Evolutionary conservation across 2,113 vertebrate species (phyloP).

Genomic region (Nibea albiflora): DNA sequence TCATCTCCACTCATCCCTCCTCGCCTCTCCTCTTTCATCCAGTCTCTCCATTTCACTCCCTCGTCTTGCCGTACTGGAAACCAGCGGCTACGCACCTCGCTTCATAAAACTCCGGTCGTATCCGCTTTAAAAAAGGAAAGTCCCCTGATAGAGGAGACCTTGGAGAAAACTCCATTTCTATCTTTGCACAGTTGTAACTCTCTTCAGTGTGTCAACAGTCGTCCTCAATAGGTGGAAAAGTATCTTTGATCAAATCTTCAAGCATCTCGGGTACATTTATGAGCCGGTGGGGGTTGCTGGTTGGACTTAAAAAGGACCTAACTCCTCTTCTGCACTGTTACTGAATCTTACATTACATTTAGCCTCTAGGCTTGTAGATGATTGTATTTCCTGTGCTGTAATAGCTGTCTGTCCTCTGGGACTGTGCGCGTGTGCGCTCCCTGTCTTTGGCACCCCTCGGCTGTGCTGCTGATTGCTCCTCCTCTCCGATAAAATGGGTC

Average conservation of each 20-base stretch:
- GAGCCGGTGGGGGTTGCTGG: constrained; percentile 29
- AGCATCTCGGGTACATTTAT: constrained; percentile 43
- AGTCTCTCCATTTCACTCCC: constrained; percentile 35
- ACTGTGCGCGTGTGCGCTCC: constrained; percentile 38
- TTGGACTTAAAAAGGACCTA: constrained; percentile 64
- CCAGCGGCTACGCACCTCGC: constrained; percentile 22
- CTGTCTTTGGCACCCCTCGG: constrained; percentile 69
- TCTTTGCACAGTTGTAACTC: constrained; percentile 30
- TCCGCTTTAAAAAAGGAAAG: constrained; percentile 1
- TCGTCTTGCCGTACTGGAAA: constrained; percentile 45
- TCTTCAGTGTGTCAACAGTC: constrained; percentile 23
- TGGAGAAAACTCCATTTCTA: constrained; percentile 16
- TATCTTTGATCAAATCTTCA: constrained; percentile 57
- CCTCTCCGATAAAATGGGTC: constrained; percentile 77
- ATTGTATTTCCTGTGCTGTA: constrained; percentile 81
- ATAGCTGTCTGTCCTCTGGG: constrained; percentile 76
- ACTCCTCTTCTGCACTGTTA: constrained; percentile 58
- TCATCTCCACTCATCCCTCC: constrained; percentile 56
- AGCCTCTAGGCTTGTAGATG: constrained; percentile 74
- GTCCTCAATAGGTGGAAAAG: constrained; percentile 47
- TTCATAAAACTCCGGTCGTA: constrained; percentile 37
- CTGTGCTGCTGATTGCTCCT: constrained; percentile 73
- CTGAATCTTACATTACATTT: constrained; percentile 74
- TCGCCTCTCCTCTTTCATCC: constrained; percentile 64
- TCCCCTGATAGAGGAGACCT: constrained; percentile 20